Evolutionary conservation across 2,113 vertebrate species (phyloP).

Genomic region (Lepisosteus oculatus): DNA sequence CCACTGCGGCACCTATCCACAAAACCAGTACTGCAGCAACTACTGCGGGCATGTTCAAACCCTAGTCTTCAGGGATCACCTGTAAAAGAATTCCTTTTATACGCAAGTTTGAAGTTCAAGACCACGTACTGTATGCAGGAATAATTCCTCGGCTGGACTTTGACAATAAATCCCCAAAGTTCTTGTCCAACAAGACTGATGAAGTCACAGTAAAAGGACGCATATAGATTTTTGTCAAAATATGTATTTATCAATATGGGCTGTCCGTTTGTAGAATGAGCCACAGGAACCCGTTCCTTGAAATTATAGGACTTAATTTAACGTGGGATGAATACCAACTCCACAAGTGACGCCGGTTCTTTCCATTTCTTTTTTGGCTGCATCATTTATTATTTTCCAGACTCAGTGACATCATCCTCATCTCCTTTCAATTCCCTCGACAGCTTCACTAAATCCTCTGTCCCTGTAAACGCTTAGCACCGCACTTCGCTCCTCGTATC

Average conservation of each 20-base stretch:
- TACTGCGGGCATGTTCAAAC: slow-evolving; percentile 15
- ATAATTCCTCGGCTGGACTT: neutral
- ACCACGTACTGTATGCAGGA: neutral
- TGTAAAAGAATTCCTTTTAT: slow-evolving; percentile 8
- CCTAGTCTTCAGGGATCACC: neutral
- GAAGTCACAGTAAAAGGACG: slow-evolving; percentile 9
- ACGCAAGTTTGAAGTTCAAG: neutral
- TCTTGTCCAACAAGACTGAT: neutral
- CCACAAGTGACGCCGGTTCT: slow-evolving; percentile 57
- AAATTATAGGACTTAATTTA: slow-evolving; percentile 53
- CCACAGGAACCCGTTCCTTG: slow-evolving; percentile 26
- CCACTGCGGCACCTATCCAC: slow-evolving; percentile 53
- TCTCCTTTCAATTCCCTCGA: slow-evolving; percentile 38
- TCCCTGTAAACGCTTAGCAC: neutral
- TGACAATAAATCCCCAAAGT: slow-evolving; percentile 14
- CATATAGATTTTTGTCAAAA: neutral
- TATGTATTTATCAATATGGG: too few relatives aligned
- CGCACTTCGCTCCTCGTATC: neutral
- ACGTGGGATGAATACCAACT: slow-evolving; percentile 34
- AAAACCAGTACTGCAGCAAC: slow-evolving; percentile 44
- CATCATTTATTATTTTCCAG: slow-evolving; percentile 32
- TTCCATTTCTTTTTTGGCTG: slow-evolving; percentile 36
- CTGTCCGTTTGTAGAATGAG: neutral
- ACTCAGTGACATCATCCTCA: slow-evolving; percentile 58
- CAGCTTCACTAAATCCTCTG: slow-evolving; percentile 36